A percentile compares a stretch with the other conserved stretches of the same genome.
phyloP scores from a whole-genome alignment of 2,888 invertebrate species.

The Meiosimyza decipiens region DNA sequence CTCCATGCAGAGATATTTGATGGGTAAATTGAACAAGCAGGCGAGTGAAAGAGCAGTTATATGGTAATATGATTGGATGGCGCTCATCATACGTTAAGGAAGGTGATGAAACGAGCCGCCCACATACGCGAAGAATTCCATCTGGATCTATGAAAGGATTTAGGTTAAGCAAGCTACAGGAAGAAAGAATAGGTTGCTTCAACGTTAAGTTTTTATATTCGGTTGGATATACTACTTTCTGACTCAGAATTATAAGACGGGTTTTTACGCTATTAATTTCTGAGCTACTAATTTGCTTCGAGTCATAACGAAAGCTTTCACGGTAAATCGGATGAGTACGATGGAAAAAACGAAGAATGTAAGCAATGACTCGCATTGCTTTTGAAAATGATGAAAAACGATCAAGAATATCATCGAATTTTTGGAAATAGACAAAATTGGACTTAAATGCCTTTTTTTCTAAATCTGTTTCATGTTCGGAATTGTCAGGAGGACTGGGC shows the following conservation, averaged over 20 bases:
- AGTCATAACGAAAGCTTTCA: not conserved
- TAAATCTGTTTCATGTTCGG: not conserved
- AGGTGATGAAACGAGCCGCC: slow-evolving; percentile 27
- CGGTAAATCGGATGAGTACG: not conserved
- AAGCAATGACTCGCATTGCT: slow-evolving; percentile 28
- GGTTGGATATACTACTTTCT: slow-evolving; percentile 18
- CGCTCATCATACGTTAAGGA: slow-evolving; percentile 24
- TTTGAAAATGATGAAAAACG: slow-evolving; percentile 19
- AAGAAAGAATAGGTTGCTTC: slow-evolving; percentile 23
- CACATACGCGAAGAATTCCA: slow-evolving; percentile 30
- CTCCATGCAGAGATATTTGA: slow-evolving; percentile 22
- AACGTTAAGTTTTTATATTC: slow-evolving; percentile 26
- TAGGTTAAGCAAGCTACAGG: slow-evolving; percentile 21
- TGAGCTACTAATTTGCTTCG: not conserved
- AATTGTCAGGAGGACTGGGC: not conserved
- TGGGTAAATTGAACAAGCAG: slow-evolving; percentile 30
- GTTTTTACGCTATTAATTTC: not conserved
- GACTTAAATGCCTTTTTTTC: not conserved
- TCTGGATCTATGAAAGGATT: slow-evolving; percentile 32
- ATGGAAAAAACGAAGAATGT: slow-evolving; percentile 29
- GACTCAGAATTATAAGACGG: not conserved
- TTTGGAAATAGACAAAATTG: slow-evolving; percentile 1
- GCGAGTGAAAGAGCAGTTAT: slow-evolving; percentile 5
- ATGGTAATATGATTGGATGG: slow-evolving; percentile 29
- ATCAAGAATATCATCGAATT: not conserved